A percentile compares a stretch with the other conserved stretches of the same genome.
These are phyloP conservation scores for Smutsia temminckii DNA, from an alignment of 2,797 vertebrate species.

Conservation along the genomic window DNA sequence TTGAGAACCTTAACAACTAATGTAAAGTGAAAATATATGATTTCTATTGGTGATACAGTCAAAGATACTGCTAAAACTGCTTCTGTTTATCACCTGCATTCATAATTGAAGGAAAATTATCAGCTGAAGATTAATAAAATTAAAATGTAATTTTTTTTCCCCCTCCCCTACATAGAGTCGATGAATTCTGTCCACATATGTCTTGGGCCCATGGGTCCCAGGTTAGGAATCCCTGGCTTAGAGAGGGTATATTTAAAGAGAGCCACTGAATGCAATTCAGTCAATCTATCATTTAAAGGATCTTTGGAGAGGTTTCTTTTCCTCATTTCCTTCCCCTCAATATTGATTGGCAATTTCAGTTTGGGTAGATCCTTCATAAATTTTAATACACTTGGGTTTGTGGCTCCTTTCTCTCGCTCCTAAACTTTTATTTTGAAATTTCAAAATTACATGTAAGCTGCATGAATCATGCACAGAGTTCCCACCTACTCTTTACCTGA, in stretches of 20 bases:
- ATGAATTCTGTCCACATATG: neutral
- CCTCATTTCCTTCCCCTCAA: neutral
- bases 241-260: neutral
- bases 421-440: constrained; percentile 48
- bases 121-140: constrained; percentile 24
- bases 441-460: constrained; percentile 39
- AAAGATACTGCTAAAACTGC: neutral
- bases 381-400: neutral
- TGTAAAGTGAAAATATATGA: constrained; percentile 18
- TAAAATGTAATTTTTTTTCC: neutral
- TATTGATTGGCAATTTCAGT: neutral
- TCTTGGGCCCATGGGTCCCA: neutral
- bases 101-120: neutral
- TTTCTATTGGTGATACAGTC: constrained; percentile 26
- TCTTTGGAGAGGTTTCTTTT: neutral
- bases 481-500: neutral
- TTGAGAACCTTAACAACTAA: constrained; percentile 2
- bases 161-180: neutral
- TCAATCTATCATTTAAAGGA: neutral
- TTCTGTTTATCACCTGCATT: neutral
- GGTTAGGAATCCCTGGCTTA: neutral
- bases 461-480: neutral
- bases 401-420: neutral
- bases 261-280: neutral
- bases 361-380: constrained; percentile 21